Percentiles rank a stretch among this genome's conserved stretches.
These are phyloP conservation scores for Tetramorium parvispinum DNA, from an alignment of 1,140 invertebrate genomes.

Conservation along the genomic window DNA sequence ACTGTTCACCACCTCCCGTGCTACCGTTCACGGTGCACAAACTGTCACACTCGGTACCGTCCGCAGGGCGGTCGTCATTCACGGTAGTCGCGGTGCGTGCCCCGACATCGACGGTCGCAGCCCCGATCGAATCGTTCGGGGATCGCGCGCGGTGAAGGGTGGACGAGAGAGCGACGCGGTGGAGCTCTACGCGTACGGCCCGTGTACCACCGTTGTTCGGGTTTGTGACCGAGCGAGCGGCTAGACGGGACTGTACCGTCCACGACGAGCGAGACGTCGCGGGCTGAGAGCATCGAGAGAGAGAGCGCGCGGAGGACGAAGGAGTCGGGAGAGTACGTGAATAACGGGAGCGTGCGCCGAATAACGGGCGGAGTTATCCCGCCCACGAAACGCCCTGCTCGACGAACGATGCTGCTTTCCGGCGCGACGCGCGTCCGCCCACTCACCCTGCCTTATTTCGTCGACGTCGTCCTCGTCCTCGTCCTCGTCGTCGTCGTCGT, in stretches of 20 bases:
- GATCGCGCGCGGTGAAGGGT: constrained; percentile 12
- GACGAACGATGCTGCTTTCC: constrained; percentile 42
- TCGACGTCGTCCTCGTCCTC: constrained; percentile 8
- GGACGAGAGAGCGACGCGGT: constrained; percentile 45
- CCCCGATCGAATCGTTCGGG: constrained; percentile 8
- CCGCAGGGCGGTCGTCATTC: constrained; percentile 4
- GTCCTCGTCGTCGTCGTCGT: background rate
- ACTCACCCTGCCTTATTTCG: constrained; percentile 50
- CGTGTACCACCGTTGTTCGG: constrained; percentile 45
- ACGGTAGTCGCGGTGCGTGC: constrained; percentile 18
- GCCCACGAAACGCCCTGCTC: constrained; percentile 51
- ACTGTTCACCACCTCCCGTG: constrained; percentile 29
- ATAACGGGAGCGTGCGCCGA: constrained; percentile 72
- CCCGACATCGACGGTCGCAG: constrained; percentile 17
- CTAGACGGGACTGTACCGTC: constrained; percentile 73
- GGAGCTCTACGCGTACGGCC: constrained; percentile 61
- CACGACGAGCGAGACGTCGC: constrained; percentile 59
- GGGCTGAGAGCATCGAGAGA: constrained; percentile 62
- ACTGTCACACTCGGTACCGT: constrained; percentile 19
- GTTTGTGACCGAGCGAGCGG: constrained; percentile 74
- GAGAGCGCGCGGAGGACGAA: constrained; percentile 68
- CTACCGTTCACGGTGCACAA: constrained; percentile 19
- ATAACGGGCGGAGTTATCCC: constrained; percentile 41
- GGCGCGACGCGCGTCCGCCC: constrained; percentile 36
- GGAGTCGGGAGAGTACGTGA: constrained; percentile 58